Evolutionary conservation across 2,888 invertebrate genomes (phyloP), one percentile per base, ranked within the genome.

Genomic region (Euzetes globulus): DNA sequence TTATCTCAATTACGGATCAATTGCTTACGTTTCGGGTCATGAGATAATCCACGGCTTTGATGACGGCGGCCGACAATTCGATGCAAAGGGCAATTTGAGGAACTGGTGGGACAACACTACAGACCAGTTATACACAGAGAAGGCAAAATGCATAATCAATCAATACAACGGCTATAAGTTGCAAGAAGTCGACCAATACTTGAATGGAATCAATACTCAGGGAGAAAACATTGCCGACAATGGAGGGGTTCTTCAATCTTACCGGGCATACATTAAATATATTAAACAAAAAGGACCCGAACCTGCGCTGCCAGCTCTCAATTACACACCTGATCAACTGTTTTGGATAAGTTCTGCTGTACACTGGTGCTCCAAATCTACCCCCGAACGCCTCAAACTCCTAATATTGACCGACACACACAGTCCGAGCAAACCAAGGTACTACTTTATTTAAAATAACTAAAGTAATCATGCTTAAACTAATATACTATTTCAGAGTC

Each of bases 181-280:
- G 4, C 87, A 87, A 47, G 89, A 89, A 83, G 88, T 92, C 1
- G 87, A 86, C 70, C 82, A 92, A 77, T 89, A 89, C 81, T 91
- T 96, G 72, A 93, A 94, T 80, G 95, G 95, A 72, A 88, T 93
- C 75, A 91, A 91, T 80, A 94, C 94, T 0, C 92, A 93, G 84
- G 93, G 93, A 15, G 95, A 95, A 82, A 95, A 95, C 82, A 95
- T 95, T 75, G 95, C 95, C 0, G 95, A 95, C 82, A 95, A 94
- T 81, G 94, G 94, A 1, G 95, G 94, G 0, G 88, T 94, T 77
- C 94, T 94, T 82, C 91, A 92, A 81, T 91, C 94, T 0, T 95
- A 94, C 83, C 85, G 88, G 77, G 86, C 87, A 7, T 92, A 91
- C 91, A 86, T 86, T 0, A 83, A 73, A 68, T 75, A 75, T 50